phyloP scores from a whole-genome alignment of 2,797 vertebrate species.

The Florisuga fusca region DNA sequence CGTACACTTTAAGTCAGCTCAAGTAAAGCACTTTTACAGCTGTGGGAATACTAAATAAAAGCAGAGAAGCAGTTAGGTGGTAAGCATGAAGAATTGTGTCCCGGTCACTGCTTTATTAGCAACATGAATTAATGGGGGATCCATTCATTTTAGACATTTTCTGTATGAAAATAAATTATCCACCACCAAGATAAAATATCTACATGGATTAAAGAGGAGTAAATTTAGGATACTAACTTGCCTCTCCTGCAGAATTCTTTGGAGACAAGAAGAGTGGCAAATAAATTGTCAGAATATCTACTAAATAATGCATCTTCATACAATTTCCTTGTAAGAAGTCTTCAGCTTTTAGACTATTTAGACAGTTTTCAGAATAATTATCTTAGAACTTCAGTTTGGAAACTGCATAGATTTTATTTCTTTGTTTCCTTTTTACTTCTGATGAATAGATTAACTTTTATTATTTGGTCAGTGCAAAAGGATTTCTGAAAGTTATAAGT shows the following conservation, averaged over 20 bases:
- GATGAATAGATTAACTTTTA: background rate
- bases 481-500: background rate
- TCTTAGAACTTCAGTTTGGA: background rate
- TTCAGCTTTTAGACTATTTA: background rate
- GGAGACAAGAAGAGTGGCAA: background rate
- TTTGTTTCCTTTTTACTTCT: background rate
- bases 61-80: background rate
- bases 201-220: background rate
- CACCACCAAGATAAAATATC: background rate
- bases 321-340: background rate
- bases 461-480: background rate
- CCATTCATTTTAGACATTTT: background rate
- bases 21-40: background rate
- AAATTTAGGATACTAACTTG: background rate
- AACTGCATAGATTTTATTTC: background rate
- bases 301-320: background rate
- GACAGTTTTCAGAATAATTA: background rate
- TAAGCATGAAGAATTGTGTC: background rate
- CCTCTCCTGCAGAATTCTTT: background rate
- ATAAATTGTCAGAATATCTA: background rate
- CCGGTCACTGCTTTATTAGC: background rate
- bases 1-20: background rate
- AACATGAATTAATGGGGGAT: background rate
- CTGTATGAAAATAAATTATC: background rate
- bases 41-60: background rate